Conservation (phyloP, 2,113 vertebrate species). For the Laticauda laticaudata region DNA sequence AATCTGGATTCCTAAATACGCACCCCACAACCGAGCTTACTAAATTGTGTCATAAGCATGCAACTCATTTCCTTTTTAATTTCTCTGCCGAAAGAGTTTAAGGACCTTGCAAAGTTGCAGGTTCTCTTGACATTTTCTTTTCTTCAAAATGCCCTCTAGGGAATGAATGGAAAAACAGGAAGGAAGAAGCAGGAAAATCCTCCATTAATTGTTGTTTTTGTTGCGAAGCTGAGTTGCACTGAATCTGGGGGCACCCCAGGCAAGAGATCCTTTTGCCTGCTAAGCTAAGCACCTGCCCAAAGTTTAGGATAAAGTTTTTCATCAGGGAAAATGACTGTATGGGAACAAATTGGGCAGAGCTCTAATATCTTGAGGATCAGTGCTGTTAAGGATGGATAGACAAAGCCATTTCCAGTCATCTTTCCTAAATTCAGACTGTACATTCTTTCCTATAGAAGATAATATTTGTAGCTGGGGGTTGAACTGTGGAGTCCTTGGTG, state of each 20-base stretch:
- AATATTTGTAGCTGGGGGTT: neutral
- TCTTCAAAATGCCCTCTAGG: neutral
- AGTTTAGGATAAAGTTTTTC: neutral
- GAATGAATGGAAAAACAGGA: neutral
- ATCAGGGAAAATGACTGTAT: neutral
- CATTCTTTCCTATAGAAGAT: neutral
- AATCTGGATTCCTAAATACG: neutral
- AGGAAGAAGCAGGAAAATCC: neutral
- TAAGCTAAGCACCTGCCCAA: neutral
- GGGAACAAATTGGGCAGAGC: neutral
- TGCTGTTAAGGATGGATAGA: neutral
- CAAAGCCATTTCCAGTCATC: too few relatives aligned
- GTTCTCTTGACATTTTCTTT: neutral
- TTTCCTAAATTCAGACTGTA: neutral
- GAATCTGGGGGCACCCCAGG: neutral
- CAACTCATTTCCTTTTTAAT: neutral
- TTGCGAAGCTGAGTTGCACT: neutral
- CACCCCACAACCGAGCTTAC: neutral
- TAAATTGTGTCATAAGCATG: neutral
- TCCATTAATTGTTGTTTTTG: neutral
- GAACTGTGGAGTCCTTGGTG: neutral
- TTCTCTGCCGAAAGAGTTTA: neutral
- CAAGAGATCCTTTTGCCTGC: neutral
- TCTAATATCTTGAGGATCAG: neutral
- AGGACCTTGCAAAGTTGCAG: neutral